phyloP scores from a whole-genome alignment of 2,888 invertebrate species.

The Euphydryas editha region DNA sequence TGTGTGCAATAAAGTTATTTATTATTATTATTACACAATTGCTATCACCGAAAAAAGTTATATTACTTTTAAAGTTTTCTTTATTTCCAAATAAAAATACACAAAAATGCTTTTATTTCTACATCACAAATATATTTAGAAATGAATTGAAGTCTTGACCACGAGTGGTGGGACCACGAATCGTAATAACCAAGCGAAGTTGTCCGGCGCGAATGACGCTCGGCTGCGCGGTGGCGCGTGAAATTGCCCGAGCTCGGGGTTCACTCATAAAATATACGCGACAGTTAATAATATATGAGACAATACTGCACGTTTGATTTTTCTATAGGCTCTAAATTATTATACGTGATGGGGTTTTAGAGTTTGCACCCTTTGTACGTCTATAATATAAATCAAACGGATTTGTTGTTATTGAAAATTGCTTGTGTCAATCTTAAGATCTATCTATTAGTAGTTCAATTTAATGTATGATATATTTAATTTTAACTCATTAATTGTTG shows the following conservation, averaged over 20 bases:
- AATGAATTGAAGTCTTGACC: not conserved
- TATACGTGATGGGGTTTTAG: slow-evolving; percentile 12
- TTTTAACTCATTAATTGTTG: too few relatives aligned
- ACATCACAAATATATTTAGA: not conserved
- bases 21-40: too few relatives aligned
- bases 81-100: not conserved
- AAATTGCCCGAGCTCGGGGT: slow-evolving; percentile 48
- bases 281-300: slow-evolving; percentile 47
- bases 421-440: too few relatives aligned
- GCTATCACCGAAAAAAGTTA: too few relatives aligned
- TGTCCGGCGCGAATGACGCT: slow-evolving; percentile 34
- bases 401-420: too few relatives aligned
- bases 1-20: too few relatives aligned
- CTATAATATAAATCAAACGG: too few relatives aligned
- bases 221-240: slow-evolving; percentile 45
- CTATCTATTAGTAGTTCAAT: too few relatives aligned
- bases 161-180: not conserved
- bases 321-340: slow-evolving; percentile 19
- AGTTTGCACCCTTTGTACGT: not conserved
- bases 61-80: too few relatives aligned
- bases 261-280: slow-evolving; percentile 47
- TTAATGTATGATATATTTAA: too few relatives aligned
- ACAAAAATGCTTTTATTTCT: not conserved
- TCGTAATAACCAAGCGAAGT: slow-evolving; percentile 13
- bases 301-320: slow-evolving; percentile 31